Base-by-base conservation (phyloP, 1,140 invertebrate species). In the Papilio polytes region DNA sequence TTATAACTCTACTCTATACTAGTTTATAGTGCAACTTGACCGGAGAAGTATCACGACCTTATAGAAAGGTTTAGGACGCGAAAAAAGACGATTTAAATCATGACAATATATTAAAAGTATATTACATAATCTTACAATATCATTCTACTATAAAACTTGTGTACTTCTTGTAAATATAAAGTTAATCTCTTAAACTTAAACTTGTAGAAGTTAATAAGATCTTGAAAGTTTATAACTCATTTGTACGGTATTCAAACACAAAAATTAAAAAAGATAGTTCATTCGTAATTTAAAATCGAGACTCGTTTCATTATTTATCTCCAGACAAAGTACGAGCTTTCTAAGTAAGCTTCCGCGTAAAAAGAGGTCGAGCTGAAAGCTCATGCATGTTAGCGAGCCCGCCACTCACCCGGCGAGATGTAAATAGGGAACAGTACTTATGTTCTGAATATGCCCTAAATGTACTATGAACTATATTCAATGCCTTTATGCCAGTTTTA, bases 351-450 rank as follows among this genome's bases (percentile, higher is more conserved):
- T 78, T 78, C 44, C 77, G 53, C 53, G 77, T 78, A 78, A 78
- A 78, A 78, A 78, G 77, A 78, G 77, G 77, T 78, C 77, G 77
- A 78, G 77, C 59, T 66, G 77, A 78, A 78, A 78, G 56, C 77
- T 66, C 77, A 78, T 78, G 59, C 77, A 78, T 78, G 77, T 44
- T 78, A 78, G 77, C 77, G 76, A 59, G 77, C 56, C 56, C 77
- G 77, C 56, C 77, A 78, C 77, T 66, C 77, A 78, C n/a, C 26
- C 76, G 59, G 76, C 56, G 53, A 78, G 36, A 78, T 78, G 77
- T 78, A 78, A 78, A 78, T 78, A 78, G 44, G 77, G 44, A 78
- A 59, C 59, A 41, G 36, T 78, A 78, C 77, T 66, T 66, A 66
- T 66, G 59, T 78, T 78, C 77, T 78, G 77, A 63, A 78, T 78